Evolutionary conservation across 2,113 vertebrate species (phyloP), one percentile per base, ranked within the genome.

Genomic region (Mola mola): DNA sequence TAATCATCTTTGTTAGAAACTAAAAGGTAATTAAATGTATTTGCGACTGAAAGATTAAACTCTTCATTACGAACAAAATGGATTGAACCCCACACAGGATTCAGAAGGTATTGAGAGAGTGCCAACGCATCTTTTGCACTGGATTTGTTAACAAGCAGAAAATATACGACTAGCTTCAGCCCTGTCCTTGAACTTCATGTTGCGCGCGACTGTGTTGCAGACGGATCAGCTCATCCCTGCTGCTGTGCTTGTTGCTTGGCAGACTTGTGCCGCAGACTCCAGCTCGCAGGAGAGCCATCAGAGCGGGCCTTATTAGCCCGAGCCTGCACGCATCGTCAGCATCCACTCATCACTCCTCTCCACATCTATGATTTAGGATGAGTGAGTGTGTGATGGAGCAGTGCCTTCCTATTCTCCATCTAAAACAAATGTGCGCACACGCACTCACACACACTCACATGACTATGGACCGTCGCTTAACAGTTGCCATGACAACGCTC

Each of bases 401-500:
- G 53, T 74, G 59, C 34, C 48, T 46, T 31, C 25, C 55, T 60
- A 62, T 38, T 37, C n/a, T 28, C 26, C 42, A 68, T 69, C 46
- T 52, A 71, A 81, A 72, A 80, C 38, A 78, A 79, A 81, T 47
- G 50, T 28, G 21, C 20, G 3, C 53, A n/a, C 31, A 19, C 20
- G 21, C 47, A 42, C 29, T 21, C 38, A 55, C 15, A 42, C 40
- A 56, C 3, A 12, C 38, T 72, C 41, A 77, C 47, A 58, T 62
- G 29, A 65, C 70, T 82, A 48, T 56, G 46, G 65, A 55, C 65
- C 83, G 49, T 80, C 40, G 60, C 79, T 78, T 86, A 75, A 81
- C 84, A 81, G 84, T 93, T 92, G 85, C 88, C 86, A 92, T 92
- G 89, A 87, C 84, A 84, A 91, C 89, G 15, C 76, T 62, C 69